phyloP scores from a whole-genome alignment of 2,888 invertebrate species.

The Abscondita cerata region DNA sequence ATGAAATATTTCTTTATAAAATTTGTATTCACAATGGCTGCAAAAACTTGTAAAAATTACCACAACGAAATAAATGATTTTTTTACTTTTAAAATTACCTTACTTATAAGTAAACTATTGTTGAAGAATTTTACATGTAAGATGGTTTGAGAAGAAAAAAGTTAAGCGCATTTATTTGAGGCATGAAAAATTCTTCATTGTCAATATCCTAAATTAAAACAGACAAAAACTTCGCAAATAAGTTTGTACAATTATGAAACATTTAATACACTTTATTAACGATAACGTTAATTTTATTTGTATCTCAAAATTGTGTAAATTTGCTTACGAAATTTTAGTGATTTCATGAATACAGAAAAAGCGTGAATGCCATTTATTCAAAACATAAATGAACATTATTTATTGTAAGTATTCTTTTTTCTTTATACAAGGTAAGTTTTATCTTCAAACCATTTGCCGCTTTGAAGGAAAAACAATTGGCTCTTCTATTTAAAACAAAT shows the following conservation, averaged over 20 bases:
- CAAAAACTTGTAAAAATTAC: slow-evolving; percentile 49
- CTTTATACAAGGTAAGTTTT: slow-evolving; percentile 44
- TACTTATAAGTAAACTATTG: slow-evolving; percentile 46
- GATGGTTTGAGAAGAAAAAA: slow-evolving; percentile 11
- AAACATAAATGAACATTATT: slow-evolving; percentile 39
- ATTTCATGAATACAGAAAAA: slow-evolving; percentile 30
- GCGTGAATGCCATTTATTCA: slow-evolving; percentile 38
- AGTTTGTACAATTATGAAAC: slow-evolving; percentile 11
- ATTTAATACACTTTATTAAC: background rate
- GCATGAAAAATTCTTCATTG: slow-evolving; percentile 29
- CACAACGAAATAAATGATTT: slow-evolving; percentile 38
- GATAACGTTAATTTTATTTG: background rate
- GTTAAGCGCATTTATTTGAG: slow-evolving; percentile 18
- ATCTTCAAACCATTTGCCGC: slow-evolving; percentile 44
- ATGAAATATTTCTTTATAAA: slow-evolving; percentile 29
- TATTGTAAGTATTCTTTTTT: slow-evolving; percentile 33
- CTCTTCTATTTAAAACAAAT: background rate
- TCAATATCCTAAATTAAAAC: slow-evolving; percentile 28
- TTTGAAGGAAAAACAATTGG: slow-evolving; percentile 32
- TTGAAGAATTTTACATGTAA: slow-evolving; percentile 49
- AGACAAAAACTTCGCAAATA: slow-evolving; percentile 29
- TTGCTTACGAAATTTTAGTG: slow-evolving; percentile 30
- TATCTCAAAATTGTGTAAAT: slow-evolving; percentile 16
- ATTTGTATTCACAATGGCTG: slow-evolving; percentile 40
- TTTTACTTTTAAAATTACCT: slow-evolving; percentile 50